Conservation (phyloP, 2,113 vertebrate genomes). For the Ciconia maguari region DNA sequence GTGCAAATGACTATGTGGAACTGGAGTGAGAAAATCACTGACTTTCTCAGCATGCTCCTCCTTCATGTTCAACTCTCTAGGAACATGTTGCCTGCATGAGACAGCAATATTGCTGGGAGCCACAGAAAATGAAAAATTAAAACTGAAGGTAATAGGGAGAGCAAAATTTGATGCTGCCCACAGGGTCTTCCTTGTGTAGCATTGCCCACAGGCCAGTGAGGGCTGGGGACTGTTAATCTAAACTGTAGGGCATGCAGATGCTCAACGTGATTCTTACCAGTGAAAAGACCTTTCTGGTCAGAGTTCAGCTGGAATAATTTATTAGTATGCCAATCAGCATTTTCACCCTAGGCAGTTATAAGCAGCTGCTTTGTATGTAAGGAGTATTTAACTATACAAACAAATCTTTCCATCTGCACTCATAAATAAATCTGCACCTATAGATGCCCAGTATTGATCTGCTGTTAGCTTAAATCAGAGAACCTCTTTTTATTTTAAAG, state of each 20-base stretch:
- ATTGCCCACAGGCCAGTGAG: neutral
- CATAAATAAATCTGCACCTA: neutral
- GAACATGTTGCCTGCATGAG: neutral
- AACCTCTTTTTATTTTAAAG: neutral
- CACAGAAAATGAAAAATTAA: neutral
- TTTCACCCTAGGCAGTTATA: neutral
- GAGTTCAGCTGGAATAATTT: neutral
- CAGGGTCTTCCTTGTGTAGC: neutral
- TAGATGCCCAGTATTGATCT: neutral
- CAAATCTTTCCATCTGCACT: neutral
- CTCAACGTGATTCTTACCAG: neutral
- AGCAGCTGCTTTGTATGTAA: neutral
- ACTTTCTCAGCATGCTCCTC: neutral
- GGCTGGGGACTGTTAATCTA: neutral
- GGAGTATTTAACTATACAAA: neutral
- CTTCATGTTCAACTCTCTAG: neutral
- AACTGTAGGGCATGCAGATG: neutral
- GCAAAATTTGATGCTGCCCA: neutral
- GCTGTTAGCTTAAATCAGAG: neutral
- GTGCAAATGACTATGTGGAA: neutral
- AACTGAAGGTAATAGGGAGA: neutral
- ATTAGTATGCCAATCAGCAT: neutral
- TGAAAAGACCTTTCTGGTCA: neutral
- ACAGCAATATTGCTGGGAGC: neutral
- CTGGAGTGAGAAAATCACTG: neutral